A percentile compares a stretch with the other conserved stretches of the same genome.
Conservation (phyloP, 2,797 vertebrate genomes). For the Anniella stebbinsi region DNA sequence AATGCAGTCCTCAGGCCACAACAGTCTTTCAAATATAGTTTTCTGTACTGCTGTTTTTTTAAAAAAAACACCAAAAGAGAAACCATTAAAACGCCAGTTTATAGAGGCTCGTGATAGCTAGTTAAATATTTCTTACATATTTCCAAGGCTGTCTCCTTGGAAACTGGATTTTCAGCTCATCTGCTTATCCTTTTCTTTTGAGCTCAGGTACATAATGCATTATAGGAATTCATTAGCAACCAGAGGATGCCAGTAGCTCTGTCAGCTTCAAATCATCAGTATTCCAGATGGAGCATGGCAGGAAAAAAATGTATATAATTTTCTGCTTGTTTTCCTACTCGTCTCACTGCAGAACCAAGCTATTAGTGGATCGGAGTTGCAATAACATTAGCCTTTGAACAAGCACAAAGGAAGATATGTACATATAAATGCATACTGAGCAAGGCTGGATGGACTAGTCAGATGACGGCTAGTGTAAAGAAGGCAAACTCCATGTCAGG, state of each 20-base stretch:
- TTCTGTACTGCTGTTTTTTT: slow-evolving; percentile 20
- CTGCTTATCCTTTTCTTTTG: slow-evolving; percentile 50
- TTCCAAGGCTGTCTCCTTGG: slow-evolving; percentile 65
- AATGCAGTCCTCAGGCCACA: neutral
- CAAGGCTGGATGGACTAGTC: neutral
- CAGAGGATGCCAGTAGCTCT: slow-evolving; percentile 47
- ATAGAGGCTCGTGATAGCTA: neutral
- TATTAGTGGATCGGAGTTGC: slow-evolving; percentile 24
- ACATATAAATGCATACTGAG: slow-evolving; percentile 19
- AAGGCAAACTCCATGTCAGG: no score
- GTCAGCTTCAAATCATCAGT: slow-evolving; percentile 58
- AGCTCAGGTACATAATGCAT: slow-evolving; percentile 42
- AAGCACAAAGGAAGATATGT: neutral
- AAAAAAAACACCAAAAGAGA: neutral
- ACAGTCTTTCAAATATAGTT: slow-evolving; percentile 22
- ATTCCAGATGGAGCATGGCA: slow-evolving; percentile 42
- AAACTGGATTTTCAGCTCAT: slow-evolving; percentile 64
- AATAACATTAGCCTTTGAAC: slow-evolving; percentile 41
- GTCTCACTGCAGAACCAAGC: slow-evolving; percentile 42
- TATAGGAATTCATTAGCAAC: slow-evolving; percentile 58
- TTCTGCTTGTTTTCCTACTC: slow-evolving; percentile 55
- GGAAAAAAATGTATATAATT: slow-evolving; percentile 55
- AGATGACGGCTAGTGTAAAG: neutral
- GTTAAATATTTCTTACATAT: slow-evolving; percentile 63
- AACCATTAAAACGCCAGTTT: neutral